Evolutionary conservation across 2,888 invertebrate genomes (phyloP).

Genomic region (Macaria liturata): DNA sequence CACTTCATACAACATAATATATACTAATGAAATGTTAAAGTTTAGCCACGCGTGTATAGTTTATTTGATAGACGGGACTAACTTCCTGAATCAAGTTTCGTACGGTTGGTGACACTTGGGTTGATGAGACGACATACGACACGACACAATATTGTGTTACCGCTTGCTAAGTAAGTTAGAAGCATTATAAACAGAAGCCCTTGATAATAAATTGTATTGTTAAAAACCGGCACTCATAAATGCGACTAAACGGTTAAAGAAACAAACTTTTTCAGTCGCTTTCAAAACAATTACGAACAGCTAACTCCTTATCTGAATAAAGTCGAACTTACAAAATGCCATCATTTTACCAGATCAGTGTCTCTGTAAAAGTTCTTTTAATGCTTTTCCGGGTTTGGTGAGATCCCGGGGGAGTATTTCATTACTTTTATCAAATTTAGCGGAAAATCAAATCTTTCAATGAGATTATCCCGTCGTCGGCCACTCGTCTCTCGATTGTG

Average conservation of each 20-base stretch:
- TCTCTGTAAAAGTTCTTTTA: conserved; percentile 51
- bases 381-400: conserved; percentile 47
- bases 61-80: conserved; percentile 30
- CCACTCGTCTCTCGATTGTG: conserved; percentile 45
- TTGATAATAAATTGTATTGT: no score
- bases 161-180: no score
- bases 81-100: conserved; percentile 19
- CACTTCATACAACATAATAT: conserved; percentile 57
- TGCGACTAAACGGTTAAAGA: no score
- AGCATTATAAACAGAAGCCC: no score
- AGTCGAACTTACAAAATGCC: conserved; percentile 34
- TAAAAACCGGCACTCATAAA: no score
- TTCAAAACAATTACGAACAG: conserved; percentile 29
- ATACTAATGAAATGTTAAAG: conserved; percentile 55
- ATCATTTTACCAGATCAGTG: conserved; percentile 37
- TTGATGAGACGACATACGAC: conserved; percentile 20
- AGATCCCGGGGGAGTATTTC: conserved; percentile 69
- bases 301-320: conserved; percentile 28
- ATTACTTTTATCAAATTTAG: conserved; percentile 81
- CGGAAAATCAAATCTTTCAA: conserved; percentile 81
- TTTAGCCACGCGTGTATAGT: conserved; percentile 43
- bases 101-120: conserved; percentile 21
- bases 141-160: not conserved
- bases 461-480: conserved; percentile 72
- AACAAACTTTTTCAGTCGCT: conserved; percentile 20